A percentile compares a stretch with the other conserved stretches of the same genome.
Conservation (phyloP, 1,140 invertebrate genomes). For the Drosophila takahashii region DNA sequence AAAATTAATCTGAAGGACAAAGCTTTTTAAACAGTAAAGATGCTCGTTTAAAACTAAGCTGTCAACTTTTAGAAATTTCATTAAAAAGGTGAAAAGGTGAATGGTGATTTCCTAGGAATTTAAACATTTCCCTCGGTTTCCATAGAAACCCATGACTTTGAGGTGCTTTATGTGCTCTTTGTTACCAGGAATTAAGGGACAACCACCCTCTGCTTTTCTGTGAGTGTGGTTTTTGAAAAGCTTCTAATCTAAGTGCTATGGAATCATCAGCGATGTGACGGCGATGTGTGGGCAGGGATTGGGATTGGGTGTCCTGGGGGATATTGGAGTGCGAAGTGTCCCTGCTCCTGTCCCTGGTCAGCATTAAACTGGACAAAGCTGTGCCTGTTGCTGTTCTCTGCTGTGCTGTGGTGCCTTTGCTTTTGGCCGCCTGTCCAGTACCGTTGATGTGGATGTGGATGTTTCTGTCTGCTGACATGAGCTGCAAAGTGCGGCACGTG, state of each 20-base stretch:
- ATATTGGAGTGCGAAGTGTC: slow-evolving; percentile 11
- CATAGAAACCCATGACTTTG: not conserved
- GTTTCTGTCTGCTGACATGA: slow-evolving; percentile 59
- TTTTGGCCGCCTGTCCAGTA: not conserved
- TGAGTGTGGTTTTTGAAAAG: slow-evolving; percentile 34
- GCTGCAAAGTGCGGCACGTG: slow-evolving; percentile 80
- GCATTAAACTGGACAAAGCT: slow-evolving; percentile 57
- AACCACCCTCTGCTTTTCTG: slow-evolving; percentile 5
- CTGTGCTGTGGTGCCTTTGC: slow-evolving; percentile 11
- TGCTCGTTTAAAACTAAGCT: not conserved
- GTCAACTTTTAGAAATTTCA: not conserved
- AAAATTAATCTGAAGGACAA: not conserved
- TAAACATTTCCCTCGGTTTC: not conserved
- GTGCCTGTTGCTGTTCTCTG: slow-evolving; percentile 60
- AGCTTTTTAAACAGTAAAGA: not conserved
- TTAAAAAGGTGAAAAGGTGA: not conserved
- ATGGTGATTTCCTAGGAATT: not conserved
- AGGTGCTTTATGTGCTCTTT: not conserved
- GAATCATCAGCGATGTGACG: slow-evolving; percentile 55
- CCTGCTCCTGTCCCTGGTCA: slow-evolving; percentile 3
- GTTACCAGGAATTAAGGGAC: not conserved
- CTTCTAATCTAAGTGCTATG: slow-evolving; percentile 46
- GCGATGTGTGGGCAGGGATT: slow-evolving; percentile 24
- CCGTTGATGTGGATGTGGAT: slow-evolving; percentile 18
- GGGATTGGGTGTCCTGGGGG: slow-evolving; percentile 12